A percentile compares a stretch with the other conserved stretches of the same genome.
Evolutionary conservation across 2,888 invertebrate species (phyloP).

Genomic region (Amphipoea lucens): DNA sequence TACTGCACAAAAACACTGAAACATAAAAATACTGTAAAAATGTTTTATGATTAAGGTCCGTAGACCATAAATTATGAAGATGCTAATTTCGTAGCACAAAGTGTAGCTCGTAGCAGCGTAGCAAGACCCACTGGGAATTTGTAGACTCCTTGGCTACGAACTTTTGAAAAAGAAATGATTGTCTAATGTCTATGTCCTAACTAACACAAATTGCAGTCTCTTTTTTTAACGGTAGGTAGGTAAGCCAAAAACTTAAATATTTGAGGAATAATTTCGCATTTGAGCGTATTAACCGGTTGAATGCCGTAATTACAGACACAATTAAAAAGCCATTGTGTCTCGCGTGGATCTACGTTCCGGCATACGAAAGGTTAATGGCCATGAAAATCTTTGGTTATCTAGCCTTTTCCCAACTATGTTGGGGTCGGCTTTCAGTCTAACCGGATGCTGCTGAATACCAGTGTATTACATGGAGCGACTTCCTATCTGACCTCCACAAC

Average conservation of each 20-base stretch:
- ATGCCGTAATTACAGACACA: too few relatives aligned
- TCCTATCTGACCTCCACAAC: too few relatives aligned
- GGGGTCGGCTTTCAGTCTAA: too few relatives aligned
- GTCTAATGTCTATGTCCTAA: neutral
- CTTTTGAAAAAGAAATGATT: neutral
- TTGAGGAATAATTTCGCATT: too few relatives aligned
- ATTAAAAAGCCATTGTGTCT: too few relatives aligned
- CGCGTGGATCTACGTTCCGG: too few relatives aligned
- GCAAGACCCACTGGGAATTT: conserved; percentile 9
- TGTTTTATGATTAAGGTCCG: conserved; percentile 1
- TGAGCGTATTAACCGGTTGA: too few relatives aligned
- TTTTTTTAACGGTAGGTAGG: too few relatives aligned
- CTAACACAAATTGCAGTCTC: neutral
- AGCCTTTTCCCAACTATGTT: neutral
- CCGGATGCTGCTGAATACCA: too few relatives aligned
- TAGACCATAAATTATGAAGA: neutral
- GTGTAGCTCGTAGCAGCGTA: conserved; percentile 29
- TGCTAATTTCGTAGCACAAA: conserved; percentile 19
- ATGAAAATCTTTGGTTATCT: neutral
- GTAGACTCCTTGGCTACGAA: conserved; percentile 17
- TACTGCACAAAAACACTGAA: neutral
- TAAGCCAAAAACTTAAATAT: too few relatives aligned
- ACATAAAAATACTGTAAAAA: neutral
- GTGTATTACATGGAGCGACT: too few relatives aligned
- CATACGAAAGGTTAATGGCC: too few relatives aligned